These are phyloP conservation scores for Orchestes rusci DNA, from an alignment of 2,888 invertebrate genomes.

Conservation along the genomic window DNA sequence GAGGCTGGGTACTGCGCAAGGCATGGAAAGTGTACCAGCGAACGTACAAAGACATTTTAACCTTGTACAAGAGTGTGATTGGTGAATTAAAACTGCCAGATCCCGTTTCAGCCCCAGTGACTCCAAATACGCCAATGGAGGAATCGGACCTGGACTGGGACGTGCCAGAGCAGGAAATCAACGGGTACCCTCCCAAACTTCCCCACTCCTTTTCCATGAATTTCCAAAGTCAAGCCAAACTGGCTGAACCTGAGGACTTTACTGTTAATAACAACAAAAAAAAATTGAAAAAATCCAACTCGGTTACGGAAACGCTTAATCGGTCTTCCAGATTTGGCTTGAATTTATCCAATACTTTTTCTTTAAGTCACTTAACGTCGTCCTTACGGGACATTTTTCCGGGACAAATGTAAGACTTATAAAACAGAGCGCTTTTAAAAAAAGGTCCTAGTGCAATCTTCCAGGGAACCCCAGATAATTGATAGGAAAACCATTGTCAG, in stretches of 20 bases:
- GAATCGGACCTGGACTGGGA: slow-evolving; percentile 17
- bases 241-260: slow-evolving; percentile 10
- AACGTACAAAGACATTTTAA: slow-evolving; percentile 52
- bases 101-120: slow-evolving; percentile 11
- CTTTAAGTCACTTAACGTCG: slow-evolving; percentile 27
- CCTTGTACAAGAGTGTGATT: slow-evolving; percentile 48
- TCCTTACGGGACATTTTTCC: slow-evolving; percentile 29
- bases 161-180: slow-evolving; percentile 19
- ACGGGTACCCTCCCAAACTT: slow-evolving; percentile 17
- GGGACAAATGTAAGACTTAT: slow-evolving; percentile 21
- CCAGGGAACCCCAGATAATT: slow-evolving; percentile 30
- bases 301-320: not conserved
- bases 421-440: not conserved
- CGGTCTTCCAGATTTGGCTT: slow-evolving; percentile 13
- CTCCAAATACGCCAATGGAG: slow-evolving; percentile 4
- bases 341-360: slow-evolving; percentile 18
- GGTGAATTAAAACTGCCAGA: slow-evolving; percentile 34
- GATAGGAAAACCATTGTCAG: slow-evolving; percentile 50
- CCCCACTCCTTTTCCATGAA: slow-evolving; percentile 17
- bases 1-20: slow-evolving; percentile 60
- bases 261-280: slow-evolving; percentile 15
- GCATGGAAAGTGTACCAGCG: slow-evolving; percentile 65
- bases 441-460: not conserved
- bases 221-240: slow-evolving; percentile 6
- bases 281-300: slow-evolving; percentile 9